Conservation (phyloP, 2,888 invertebrate genomes). For the Chrysina gloriosa region DNA sequence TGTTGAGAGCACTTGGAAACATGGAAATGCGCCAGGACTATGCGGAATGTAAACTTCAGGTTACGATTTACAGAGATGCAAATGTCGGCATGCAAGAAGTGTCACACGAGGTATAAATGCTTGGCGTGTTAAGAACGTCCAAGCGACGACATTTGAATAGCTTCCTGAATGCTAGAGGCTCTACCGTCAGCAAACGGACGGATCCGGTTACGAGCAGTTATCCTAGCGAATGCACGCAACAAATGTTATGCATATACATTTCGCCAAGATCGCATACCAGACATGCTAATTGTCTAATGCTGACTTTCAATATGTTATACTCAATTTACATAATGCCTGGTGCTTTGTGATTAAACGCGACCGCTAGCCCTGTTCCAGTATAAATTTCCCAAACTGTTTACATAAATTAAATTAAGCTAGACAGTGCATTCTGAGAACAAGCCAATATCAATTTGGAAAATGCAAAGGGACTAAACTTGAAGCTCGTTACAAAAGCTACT, state of each 20-base stretch:
- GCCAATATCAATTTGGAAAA: background rate
- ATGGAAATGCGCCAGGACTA: slow-evolving; percentile 17
- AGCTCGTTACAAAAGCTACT: no score
- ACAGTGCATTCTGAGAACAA: background rate
- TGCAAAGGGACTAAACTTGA: no score
- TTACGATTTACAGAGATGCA: slow-evolving; percentile 22
- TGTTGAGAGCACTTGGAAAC: background rate
- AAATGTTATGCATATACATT: background rate
- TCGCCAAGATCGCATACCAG: background rate
- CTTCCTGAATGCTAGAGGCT: background rate
- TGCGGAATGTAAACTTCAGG: slow-evolving; percentile 20
- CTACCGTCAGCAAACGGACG: background rate
- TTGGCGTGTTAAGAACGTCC: slow-evolving; percentile 15
- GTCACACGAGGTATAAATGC: slow-evolving; percentile 13
- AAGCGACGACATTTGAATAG: background rate
- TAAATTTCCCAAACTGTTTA: background rate
- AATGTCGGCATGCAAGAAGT: slow-evolving; percentile 29
- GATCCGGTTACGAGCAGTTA: background rate
- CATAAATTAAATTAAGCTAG: background rate
- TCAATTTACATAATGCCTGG: background rate
- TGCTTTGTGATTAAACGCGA: background rate
- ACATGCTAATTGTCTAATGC: slow-evolving; percentile 5
- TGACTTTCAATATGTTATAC: background rate
- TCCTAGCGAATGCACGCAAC: background rate
- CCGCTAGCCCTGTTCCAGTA: background rate